Conservation (phyloP, 92 coral and sea anemone genomes). For the Chrysogorgia sp. region DNA sequence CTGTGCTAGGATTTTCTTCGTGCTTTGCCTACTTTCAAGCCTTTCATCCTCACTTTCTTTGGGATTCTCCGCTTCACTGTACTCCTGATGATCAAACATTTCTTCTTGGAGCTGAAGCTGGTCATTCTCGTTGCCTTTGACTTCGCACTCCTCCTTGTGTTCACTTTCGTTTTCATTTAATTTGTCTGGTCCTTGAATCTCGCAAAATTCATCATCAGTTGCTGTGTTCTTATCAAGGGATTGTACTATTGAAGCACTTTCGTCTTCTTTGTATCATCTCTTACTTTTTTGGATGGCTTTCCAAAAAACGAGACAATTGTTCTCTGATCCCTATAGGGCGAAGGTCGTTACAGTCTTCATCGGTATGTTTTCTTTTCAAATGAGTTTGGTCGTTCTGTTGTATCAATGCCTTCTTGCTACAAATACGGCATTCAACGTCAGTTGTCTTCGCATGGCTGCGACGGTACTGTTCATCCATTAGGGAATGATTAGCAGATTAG, state of each 20-base stretch:
- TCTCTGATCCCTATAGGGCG: slow-evolving; percentile 7
- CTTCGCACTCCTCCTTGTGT: slow-evolving; percentile 4
- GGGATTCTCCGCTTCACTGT: slow-evolving; percentile 8
- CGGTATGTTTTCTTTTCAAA: too few species aligned
- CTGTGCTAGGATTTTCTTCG: slow-evolving; percentile 9
- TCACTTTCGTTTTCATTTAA: slow-evolving; percentile 6
- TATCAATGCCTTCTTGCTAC: too few species aligned
- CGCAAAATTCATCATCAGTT: slow-evolving; percentile 9
- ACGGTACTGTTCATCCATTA: too few species aligned
- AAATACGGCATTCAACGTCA: too few species aligned
- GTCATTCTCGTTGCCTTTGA: neutral
- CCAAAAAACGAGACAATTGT: slow-evolving; percentile 15
- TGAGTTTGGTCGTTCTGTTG: too few species aligned
- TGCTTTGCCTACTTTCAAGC: slow-evolving; percentile 14
- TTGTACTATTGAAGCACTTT: neutral
- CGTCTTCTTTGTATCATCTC: neutral
- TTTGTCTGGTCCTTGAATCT: neutral
- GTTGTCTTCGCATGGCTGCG: too few species aligned
- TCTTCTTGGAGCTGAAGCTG: neutral
- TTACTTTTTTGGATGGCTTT: too few species aligned
- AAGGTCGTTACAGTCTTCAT: too few species aligned
- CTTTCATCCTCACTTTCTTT: slow-evolving; percentile 12
- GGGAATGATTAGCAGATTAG: too few species aligned
- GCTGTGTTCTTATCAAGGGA: slow-evolving; percentile 3
- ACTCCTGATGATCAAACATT: slow-evolving; percentile 15